phyloP scores from a whole-genome alignment of 2,888 invertebrate genomes.

The Timema podura region DNA sequence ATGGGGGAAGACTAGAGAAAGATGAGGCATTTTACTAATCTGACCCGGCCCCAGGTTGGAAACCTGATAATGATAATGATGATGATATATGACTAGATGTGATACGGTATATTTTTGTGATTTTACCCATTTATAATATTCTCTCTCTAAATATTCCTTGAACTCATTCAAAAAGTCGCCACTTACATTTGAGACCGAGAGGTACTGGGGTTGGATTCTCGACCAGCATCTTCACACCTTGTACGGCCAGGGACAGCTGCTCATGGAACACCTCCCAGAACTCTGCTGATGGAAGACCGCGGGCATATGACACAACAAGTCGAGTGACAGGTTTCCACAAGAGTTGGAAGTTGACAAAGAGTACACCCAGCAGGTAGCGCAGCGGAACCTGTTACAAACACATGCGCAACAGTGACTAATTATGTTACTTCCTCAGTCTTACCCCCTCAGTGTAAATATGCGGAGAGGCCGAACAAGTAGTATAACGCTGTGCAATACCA shows the following conservation, averaged over 20 bases:
- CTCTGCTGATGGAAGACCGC: slow-evolving; percentile 52
- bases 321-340: slow-evolving; percentile 81
- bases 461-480: too few species aligned
- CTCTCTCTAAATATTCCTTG: neutral
- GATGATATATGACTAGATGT: too few species aligned
- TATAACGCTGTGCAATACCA: too few species aligned
- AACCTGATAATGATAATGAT: too few species aligned
- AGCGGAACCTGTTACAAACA: slow-evolving; percentile 54
- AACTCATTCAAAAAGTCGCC: neutral
- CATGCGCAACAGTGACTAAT: too few species aligned
- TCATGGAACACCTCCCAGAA: slow-evolving; percentile 71
- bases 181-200: neutral
- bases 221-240: neutral
- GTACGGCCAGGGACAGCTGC: slow-evolving; percentile 46
- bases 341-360: slow-evolving; percentile 83
- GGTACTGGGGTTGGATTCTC: neutral
- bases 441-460: too few species aligned
- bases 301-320: slow-evolving; percentile 71
- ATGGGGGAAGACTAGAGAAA: too few species aligned
- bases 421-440: too few species aligned
- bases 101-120: neutral
- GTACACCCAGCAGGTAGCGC: slow-evolving; percentile 72
- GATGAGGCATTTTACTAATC: too few species aligned
- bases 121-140: neutral
- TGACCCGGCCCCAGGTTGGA: too few species aligned